Percentiles rank a stretch among this genome's conserved stretches.
Evolutionary conservation across 1,140 invertebrate species (phyloP).

Genomic region (Dendrolimus punctatus): DNA sequence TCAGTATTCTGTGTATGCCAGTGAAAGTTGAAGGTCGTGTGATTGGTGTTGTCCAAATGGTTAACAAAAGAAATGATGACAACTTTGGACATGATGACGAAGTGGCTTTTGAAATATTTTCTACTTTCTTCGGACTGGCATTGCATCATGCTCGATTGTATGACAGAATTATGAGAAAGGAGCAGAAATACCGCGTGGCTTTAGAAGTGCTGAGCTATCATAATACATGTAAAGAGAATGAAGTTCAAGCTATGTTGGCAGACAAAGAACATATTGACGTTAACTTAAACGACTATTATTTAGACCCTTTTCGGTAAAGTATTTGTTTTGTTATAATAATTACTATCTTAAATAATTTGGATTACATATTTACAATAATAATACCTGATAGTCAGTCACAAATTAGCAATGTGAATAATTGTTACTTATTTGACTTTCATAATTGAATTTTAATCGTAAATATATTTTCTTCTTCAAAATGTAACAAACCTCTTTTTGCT

Average conservation of each 20-base stretch:
- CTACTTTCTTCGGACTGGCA: constrained; percentile 88
- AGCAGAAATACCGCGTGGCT: constrained; percentile 88
- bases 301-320: constrained; percentile 75
- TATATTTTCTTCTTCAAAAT: no score
- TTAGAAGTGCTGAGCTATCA: constrained; percentile 89
- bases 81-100: constrained; percentile 84
- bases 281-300: constrained; percentile 76
- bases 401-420: no score
- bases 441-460: no score
- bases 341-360: no score
- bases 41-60: constrained; percentile 92
- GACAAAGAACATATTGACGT: constrained; percentile 33
- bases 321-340: no score
- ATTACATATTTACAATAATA: no score
- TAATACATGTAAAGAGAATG: constrained; percentile 82
- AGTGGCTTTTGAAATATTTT: constrained; percentile 87
- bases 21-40: constrained; percentile 83
- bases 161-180: constrained; percentile 86
- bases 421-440: no score
- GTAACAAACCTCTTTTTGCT: no score
- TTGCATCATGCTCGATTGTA: constrained; percentile 90
- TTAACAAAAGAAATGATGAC: constrained; percentile 81
- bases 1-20: constrained; percentile 89
- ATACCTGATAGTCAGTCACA: no score
- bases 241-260: constrained; percentile 68